phyloP scores from a whole-genome alignment of 2,797 vertebrate genomes.

The Macroramphosus scolopax region DNA sequence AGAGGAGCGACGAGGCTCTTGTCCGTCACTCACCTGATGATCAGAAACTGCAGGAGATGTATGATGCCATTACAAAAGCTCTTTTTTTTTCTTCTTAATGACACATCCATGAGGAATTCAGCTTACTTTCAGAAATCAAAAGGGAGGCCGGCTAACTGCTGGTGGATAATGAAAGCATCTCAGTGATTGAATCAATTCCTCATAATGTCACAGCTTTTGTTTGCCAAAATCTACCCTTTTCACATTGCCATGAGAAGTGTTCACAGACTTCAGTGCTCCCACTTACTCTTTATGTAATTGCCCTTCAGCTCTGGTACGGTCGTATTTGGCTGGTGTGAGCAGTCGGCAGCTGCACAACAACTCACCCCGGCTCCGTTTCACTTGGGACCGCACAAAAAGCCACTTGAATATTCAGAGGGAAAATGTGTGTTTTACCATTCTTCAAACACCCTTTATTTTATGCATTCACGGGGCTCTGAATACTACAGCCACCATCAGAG shows the following conservation, averaged over 20 bases:
- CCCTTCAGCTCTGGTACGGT: constrained; percentile 20
- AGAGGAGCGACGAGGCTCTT: constrained; percentile 43
- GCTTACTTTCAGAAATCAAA: constrained; percentile 32
- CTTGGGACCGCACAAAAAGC: constrained; percentile 12
- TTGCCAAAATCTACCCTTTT: constrained; percentile 44
- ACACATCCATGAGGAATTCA: constrained; percentile 52
- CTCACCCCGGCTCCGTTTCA: constrained; percentile 14
- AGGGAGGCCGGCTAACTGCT: constrained; percentile 27
- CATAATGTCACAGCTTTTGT: constrained; percentile 54
- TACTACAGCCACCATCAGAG: constrained; percentile 30
- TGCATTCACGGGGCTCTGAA: constrained; percentile 32
- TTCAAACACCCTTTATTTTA: constrained; percentile 17
- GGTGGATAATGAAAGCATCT: constrained; percentile 48
- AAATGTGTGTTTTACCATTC: no score
- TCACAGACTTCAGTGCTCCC: constrained; percentile 23
- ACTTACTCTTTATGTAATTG: constrained; percentile 35
- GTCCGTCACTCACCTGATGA: constrained; percentile 54
- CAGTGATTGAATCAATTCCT: constrained; percentile 45
- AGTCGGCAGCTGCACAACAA: constrained; percentile 32
- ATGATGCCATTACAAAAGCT: constrained; percentile 64
- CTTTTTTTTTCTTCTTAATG: constrained; percentile 49
- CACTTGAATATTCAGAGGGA: constrained; percentile 4
- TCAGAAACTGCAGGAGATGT: constrained; percentile 50
- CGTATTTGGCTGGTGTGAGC: constrained; percentile 28
- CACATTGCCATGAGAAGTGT: constrained; percentile 17